Conservation (phyloP, 92 coral and sea anemone genomes). For the Muricea muricata region DNA sequence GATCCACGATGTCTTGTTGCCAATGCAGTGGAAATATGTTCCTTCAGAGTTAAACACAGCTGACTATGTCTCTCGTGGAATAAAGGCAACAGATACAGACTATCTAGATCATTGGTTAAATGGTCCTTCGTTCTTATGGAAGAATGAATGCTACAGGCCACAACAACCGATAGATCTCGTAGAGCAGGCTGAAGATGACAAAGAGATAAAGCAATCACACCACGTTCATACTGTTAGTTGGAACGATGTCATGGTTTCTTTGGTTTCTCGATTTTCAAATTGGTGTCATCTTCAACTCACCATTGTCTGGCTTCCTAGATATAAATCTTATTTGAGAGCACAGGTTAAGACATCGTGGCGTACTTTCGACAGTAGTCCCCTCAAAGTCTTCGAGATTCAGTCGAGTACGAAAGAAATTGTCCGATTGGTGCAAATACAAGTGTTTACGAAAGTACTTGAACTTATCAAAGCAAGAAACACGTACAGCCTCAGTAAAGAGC, state of each 20-base stretch:
- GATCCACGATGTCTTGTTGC: conserved; percentile 35
- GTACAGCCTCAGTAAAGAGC: neutral
- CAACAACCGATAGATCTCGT: neutral
- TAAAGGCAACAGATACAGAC: conserved; percentile 26
- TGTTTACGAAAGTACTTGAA: neutral
- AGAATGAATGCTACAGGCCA: conserved; percentile 26
- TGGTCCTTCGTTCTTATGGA: conserved; percentile 48
- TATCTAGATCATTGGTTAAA: conserved; percentile 41
- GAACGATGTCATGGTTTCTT: neutral
- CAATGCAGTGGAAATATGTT: conserved; percentile 29
- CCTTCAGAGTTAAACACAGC: conserved; percentile 45
- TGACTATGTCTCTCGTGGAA: conserved; percentile 52
- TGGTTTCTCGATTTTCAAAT: conserved; percentile 15
- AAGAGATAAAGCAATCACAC: conserved; percentile 23
- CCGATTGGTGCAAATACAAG: conserved; percentile 5
- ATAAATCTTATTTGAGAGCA: neutral
- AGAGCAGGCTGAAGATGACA: conserved; percentile 25
- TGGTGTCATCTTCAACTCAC: conserved; percentile 38
- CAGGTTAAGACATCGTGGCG: neutral
- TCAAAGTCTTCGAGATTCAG: conserved; percentile 24
- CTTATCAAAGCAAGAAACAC: neutral
- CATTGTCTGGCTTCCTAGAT: conserved; percentile 29
- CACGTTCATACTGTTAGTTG: neutral
- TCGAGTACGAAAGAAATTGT: neutral
- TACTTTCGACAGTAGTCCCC: neutral